These are phyloP conservation scores for Arbacia lixula DNA, from an alignment of 53 echinoderm and acorn worm genomes.

Conservation along the genomic window DNA sequence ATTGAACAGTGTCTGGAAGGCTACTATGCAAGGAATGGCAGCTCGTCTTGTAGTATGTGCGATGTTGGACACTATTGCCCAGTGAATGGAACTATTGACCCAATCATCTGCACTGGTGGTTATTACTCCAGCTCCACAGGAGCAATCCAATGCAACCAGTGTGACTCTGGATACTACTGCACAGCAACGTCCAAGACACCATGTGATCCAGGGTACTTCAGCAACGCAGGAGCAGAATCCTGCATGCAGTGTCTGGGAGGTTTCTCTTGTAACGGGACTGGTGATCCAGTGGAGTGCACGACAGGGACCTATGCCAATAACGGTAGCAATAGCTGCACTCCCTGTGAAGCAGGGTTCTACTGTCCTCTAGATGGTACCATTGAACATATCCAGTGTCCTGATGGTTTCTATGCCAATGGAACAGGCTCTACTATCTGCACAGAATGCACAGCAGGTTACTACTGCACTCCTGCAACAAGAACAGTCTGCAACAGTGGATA, in stretches of 20 bases:
- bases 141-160: conserved; percentile 59
- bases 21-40: conserved; percentile 78
- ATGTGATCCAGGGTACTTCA: conserved; percentile 77
- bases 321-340: conserved; percentile 75
- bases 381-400: conserved; percentile 60
- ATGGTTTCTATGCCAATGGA: conserved; percentile 57
- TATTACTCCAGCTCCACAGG: conserved; percentile 67
- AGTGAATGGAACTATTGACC: conserved; percentile 62
- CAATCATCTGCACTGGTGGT: conserved; percentile 76
- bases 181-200: conserved; percentile 54
- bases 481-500: conserved; percentile 74
- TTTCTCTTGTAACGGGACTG: conserved; percentile 66
- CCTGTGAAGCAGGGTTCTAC: conserved; percentile 75
- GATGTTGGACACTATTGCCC: conserved; percentile 81
- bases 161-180: conserved; percentile 78
- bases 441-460: conserved; percentile 77
- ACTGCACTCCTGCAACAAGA: conserved; percentile 68
- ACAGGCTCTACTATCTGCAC: conserved; percentile 51
- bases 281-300: conserved; percentile 58
- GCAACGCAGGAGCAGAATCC: conserved; percentile 62
- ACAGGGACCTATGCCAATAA: conserved; percentile 80
- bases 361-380: conserved; percentile 64
- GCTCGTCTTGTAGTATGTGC: conserved; percentile 70
- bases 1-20: conserved; percentile 65
- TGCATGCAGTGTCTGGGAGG: conserved; percentile 89